Evolutionary conservation across 2,797 vertebrate species (phyloP), one percentile per base, ranked within the genome.

Genomic region (Rhinophrynus dorsalis): DNA sequence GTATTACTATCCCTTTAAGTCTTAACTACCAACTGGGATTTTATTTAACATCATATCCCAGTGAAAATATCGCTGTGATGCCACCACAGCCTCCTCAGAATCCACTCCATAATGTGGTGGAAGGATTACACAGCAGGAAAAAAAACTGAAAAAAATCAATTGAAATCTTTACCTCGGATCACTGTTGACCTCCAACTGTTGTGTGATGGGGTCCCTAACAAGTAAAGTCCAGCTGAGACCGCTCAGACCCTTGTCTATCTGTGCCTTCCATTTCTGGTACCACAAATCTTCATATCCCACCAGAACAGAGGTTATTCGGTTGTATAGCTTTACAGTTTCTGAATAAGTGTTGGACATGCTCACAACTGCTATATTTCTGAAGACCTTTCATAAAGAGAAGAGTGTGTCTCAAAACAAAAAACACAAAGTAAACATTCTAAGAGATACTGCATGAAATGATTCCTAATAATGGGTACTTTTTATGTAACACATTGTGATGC

Each of bases 181-280:
- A 18, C 45, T 62, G 38, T 75, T 75, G 21, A 75, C 74, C 24
- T 27, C 51, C 17, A 70, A 12, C 24, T 61, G 29, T 6, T 66
- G 60, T 29, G 67, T 71, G 12, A 13, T 8, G n/a, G 61, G 67
- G 10, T 75, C 54, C 9, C 55, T 47, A 6, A 71, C 23, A 29
- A 75, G 56, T 59, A 75, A 67, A 21, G 54, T 38, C 18, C 33
- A 64, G 52, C 54, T 55, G n/a, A 75, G 67, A 20, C 74, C 67
- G 38, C 29, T 51, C 33, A 75, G 67, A 48, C 55, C 30, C 45
- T 59, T 66, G 20, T 75, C 74, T 13, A 66, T 32, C 12, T 71
- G 60, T 17, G 67, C 21, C 47, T 54, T 75, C 74, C 74, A 75
- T 10, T 60, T 66, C 48, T 67, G 67, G 42, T 71, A 75, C 67